These are phyloP conservation scores for Cyphomyrus plagiostoma DNA, from an alignment of 2,113 vertebrate species.

Conservation along the genomic window DNA sequence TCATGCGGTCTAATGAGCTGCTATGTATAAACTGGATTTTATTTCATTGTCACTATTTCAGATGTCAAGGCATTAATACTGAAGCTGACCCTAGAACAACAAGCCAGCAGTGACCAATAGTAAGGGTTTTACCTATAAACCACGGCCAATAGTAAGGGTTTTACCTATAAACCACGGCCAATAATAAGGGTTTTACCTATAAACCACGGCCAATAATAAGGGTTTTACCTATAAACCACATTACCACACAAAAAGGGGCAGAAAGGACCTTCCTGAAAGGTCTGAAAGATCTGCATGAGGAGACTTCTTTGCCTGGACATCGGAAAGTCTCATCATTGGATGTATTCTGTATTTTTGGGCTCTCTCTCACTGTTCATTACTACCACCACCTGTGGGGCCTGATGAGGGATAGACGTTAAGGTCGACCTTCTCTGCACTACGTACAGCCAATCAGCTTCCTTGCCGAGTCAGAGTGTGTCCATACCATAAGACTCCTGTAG, in stretches of 20 bases:
- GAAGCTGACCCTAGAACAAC: not conserved
- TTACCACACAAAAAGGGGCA: not conserved
- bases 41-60: not conserved
- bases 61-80: constrained; percentile 1
- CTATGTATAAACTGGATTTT: not conserved
- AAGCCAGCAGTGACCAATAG: not conserved
- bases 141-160: not conserved
- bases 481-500: not conserved
- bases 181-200: not conserved
- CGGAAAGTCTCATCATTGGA: not conserved
- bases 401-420: not conserved
- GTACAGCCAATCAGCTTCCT: not conserved
- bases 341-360: not conserved
- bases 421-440: not conserved
- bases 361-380: not conserved
- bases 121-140: not conserved
- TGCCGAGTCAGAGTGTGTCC: not conserved
- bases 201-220: not conserved
- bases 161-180: not conserved
- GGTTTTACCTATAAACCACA: not conserved
- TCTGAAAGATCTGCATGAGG: not conserved
- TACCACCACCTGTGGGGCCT: not conserved
- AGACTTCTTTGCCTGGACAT: not conserved
- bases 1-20: not conserved
- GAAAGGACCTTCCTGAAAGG: not conserved